A percentile compares a stretch with the other conserved stretches of the same genome.
These are phyloP conservation scores for Arothron firmamentum DNA, from an alignment of 2,113 vertebrate genomes.

Conservation along the genomic window DNA sequence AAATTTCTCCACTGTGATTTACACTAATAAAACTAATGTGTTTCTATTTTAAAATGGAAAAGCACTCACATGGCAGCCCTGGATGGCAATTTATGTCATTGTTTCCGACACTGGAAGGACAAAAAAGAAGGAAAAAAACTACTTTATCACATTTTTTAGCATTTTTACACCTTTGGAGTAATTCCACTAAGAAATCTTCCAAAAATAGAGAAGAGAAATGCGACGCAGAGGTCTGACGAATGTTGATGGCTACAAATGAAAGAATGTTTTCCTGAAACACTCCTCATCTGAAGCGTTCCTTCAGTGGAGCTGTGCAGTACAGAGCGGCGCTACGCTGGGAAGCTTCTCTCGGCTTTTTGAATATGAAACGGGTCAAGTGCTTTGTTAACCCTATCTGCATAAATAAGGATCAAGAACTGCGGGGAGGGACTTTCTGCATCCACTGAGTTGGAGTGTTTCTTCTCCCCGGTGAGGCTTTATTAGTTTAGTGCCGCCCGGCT, in stretches of 20 bases:
- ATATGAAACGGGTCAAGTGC: constrained; percentile 24
- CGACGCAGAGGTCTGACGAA: no score
- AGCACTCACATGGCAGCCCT: no score
- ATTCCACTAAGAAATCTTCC: no score
- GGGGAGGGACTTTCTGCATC: neutral
- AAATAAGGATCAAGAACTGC: constrained; percentile 15
- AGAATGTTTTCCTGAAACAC: neutral
- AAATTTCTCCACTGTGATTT: neutral
- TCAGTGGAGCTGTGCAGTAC: neutral
- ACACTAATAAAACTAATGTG: no score
- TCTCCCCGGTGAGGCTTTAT: constrained; percentile 10
- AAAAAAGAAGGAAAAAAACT: no score
- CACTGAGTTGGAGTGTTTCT: neutral
- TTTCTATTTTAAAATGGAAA: no score
- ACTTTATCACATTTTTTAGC: no score
- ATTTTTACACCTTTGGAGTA: no score
- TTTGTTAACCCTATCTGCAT: constrained; percentile 1
- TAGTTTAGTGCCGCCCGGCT: constrained; percentile 4
- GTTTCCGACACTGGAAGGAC: no score
- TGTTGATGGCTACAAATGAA: no score
- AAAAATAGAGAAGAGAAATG: no score
- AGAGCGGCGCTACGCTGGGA: neutral
- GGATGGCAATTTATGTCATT: no score
- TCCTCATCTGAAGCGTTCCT: neutral
- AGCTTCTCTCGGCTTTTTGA: neutral